These are phyloP conservation scores for Pelvicachromis taeniatus DNA, from an alignment of 2,113 vertebrate species.

Conservation along the genomic window DNA sequence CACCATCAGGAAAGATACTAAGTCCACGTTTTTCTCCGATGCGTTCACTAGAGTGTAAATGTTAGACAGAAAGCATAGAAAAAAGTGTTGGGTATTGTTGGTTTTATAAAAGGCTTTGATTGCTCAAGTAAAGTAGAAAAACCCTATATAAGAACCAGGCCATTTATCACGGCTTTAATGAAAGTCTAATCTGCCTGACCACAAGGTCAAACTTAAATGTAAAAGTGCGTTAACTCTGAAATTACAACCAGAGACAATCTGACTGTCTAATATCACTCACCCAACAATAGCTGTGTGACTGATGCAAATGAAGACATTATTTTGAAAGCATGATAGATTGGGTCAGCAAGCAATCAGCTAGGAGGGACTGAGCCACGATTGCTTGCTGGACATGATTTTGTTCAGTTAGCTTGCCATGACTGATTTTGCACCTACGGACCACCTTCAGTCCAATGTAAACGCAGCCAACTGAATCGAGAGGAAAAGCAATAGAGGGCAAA, in stretches of 20 bases:
- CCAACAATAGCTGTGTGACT: not conserved
- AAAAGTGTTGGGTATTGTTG: not conserved
- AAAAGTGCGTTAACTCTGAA: not conserved
- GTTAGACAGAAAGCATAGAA: not conserved
- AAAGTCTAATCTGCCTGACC: not conserved
- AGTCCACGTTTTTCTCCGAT: not conserved
- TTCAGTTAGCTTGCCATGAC: not conserved
- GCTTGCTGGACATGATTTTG: not conserved
- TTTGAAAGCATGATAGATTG: not conserved
- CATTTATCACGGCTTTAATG: not conserved
- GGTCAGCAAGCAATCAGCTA: not conserved
- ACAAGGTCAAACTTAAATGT: not conserved
- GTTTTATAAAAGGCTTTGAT: not conserved
- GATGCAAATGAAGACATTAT: not conserved
- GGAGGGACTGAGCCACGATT: not conserved
- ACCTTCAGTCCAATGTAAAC: not conserved
- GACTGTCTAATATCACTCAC: not conserved
- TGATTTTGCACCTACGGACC: not conserved
- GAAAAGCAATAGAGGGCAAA: constrained; percentile 5
- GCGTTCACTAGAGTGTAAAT: not conserved
- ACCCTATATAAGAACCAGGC: not conserved
- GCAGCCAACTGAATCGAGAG: not conserved
- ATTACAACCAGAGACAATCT: not conserved
- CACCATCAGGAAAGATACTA: not conserved
- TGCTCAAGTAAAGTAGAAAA: not conserved